A percentile compares a stretch with the other conserved stretches of the same genome.
phyloP scores from a whole-genome alignment of 2,888 invertebrate species.

The Trachelus troglodyta region DNA sequence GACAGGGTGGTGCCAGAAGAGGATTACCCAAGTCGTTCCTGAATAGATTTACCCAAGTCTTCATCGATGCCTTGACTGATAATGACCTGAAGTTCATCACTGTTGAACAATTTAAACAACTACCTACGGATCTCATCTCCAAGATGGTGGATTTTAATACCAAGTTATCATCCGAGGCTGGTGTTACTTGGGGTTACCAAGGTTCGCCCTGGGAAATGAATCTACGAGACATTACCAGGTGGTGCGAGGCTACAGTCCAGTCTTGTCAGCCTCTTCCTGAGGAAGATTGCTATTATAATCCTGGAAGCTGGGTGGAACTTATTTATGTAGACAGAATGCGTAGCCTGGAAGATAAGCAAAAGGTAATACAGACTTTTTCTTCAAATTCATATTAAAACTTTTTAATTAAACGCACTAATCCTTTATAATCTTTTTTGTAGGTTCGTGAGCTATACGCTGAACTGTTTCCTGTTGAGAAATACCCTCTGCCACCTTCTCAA shows the following conservation, averaged over 20 bases:
- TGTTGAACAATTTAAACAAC: constrained; percentile 72
- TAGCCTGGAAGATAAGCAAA: constrained; percentile 79
- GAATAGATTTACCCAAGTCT: constrained; percentile 93
- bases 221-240: constrained; percentile 91
- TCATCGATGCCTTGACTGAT: constrained; percentile 68
- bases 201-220: constrained; percentile 99
- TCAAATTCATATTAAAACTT: background rate
- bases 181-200: constrained; percentile 77
- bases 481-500: constrained; percentile 64
- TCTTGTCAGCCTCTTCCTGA: constrained; percentile 11
- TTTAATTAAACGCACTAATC: constrained; percentile 1
- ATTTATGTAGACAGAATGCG: constrained; percentile 92
- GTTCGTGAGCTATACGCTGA: constrained; percentile 63
- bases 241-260: constrained; percentile 82
- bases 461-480: constrained; percentile 65
- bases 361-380: constrained; percentile 67
- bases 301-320: constrained; percentile 77
- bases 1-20: constrained; percentile 95
- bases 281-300: constrained; percentile 56
- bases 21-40: constrained; percentile 97
- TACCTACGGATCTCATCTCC: constrained; percentile 72
- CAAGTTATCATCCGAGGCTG: constrained; percentile 74
- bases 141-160: constrained; percentile 86
- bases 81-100: constrained; percentile 71
- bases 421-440: constrained; percentile 37